Evolutionary conservation across 2,113 vertebrate genomes (phyloP).

Genomic region (Lota lota): DNA sequence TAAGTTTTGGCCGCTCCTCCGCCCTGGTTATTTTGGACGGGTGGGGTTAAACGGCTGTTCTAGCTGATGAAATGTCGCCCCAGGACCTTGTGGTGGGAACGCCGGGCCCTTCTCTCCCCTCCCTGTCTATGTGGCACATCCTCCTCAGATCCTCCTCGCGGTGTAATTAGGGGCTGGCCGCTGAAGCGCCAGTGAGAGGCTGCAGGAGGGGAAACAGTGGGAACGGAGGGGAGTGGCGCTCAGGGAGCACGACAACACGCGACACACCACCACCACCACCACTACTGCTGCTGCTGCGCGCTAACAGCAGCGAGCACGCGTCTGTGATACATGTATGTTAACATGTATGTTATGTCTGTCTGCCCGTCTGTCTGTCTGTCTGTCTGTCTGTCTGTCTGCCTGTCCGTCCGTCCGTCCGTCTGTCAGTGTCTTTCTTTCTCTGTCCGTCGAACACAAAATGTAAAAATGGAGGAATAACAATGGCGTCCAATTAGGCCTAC

Average conservation of each 20-base stretch:
- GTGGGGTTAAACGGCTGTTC: constrained; percentile 55
- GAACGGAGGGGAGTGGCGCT: constrained; percentile 58
- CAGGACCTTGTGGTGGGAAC: constrained; percentile 74
- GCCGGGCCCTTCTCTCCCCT: constrained; percentile 69
- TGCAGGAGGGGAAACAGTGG: constrained; percentile 53
- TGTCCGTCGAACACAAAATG: too few species aligned
- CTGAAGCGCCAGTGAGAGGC: constrained; percentile 51
- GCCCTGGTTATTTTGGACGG: constrained; percentile 42
- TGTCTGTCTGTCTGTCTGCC: too few species aligned
- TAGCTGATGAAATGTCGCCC: constrained; percentile 64
- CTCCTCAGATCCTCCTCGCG: constrained; percentile 75
- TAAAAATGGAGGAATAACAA: too few species aligned
- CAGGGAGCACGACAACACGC: constrained; percentile 65
- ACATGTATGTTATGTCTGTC: too few species aligned
- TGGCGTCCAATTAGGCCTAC: too few species aligned
- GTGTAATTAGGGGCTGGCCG: constrained; percentile 76
- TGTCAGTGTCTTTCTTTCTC: constrained; percentile 37
- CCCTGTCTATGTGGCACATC: constrained; percentile 79
- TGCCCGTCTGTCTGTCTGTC: too few species aligned
- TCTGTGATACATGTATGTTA: constrained; percentile 42
- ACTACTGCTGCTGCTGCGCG: constrained; percentile 46
- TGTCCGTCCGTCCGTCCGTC: constrained; percentile 33
- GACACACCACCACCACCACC: constrained; percentile 24
- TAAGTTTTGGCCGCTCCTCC: constrained; percentile 14
- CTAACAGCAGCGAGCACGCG: constrained; percentile 51